phyloP scores from a whole-genome alignment of 2,113 vertebrate species.

The Myrmecobius fasciatus region DNA sequence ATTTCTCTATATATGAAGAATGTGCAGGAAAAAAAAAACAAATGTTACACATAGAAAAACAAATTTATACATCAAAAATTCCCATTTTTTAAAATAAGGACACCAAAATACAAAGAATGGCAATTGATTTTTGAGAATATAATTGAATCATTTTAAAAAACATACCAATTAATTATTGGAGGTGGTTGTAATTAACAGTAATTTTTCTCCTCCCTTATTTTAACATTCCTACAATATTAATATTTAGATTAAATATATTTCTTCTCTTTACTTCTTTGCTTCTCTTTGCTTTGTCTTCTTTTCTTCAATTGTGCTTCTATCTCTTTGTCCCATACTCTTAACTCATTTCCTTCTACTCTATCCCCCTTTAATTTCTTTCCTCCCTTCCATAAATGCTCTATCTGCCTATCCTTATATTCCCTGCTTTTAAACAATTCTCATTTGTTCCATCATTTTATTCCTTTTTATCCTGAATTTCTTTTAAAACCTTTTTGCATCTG shows the following conservation, averaged over 20 bases:
- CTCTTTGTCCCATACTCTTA: neutral
- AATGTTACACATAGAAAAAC: neutral
- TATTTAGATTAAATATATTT: neutral
- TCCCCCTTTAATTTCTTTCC: neutral
- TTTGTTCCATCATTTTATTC: neutral
- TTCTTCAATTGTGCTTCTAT: neutral
- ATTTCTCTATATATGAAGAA: neutral
- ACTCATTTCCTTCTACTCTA: neutral
- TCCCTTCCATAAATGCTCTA: neutral
- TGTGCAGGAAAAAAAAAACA: neutral
- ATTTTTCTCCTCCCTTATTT: neutral
- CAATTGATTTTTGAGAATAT: neutral
- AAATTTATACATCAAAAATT: neutral
- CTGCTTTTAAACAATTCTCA: neutral
- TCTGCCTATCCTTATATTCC: neutral
- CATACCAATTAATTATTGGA: neutral
- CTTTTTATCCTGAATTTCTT: slow-evolving; percentile 20
- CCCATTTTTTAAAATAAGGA: neutral
- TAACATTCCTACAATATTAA: neutral
- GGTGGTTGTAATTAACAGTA: neutral
- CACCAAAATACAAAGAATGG: neutral
- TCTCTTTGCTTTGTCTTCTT: neutral
- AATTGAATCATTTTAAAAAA: neutral
- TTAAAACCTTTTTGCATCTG: slow-evolving; percentile 35
- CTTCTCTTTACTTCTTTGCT: neutral